Base-by-base conservation (phyloP, 2,797 vertebrate species). In the Leptoclinus maculatus region DNA sequence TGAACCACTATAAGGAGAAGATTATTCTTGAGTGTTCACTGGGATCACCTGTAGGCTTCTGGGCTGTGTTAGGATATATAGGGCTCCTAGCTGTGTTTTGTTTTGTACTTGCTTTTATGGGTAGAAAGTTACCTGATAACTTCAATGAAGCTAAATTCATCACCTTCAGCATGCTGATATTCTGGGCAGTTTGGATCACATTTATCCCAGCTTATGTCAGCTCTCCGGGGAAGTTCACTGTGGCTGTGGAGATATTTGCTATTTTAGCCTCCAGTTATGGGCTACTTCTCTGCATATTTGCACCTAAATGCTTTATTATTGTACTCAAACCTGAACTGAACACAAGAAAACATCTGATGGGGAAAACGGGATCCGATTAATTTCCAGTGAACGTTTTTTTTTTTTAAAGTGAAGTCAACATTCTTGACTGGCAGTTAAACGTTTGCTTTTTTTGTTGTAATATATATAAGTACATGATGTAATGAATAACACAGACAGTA, bases 191-290 rank as follows among this genome's bases (percentile, higher is more conserved):
- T 4, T 94, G 93, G 93, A 89, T 94, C 76, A 92, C 94, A 0
- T 95, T 95, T 51, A 94, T 95, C 45, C 94, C 94, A 60, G 93
- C 94, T 0, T 95, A 95, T 83, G 88, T 92, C 83, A 94, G 94
- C 74, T 93, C 94, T 67, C 94, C 94, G 63, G 94, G 94, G 11
- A 94, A 94, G 67, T 94, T 94, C 49, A 93, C 87, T 41, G 94
- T 94, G 3, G 94, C 94, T 25, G 94, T 95, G 27, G 94, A 95
- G 69, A 93, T 95, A 81, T 95, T 95, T 91, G 94, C 93, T 0
- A 95, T 95, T 79, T 66, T 95, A 25, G 94, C 93, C 2, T 95
- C 94, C 4, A 94, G 92, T 71, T 95, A 87, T 80, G 93, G 93
- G 0, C 69, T 95, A 19, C 88, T 95, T 7, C 87, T 94, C 25